These are phyloP conservation scores for Gonioctena quinquepunctata DNA, from an alignment of 1,140 invertebrate species.

Conservation along the genomic window DNA sequence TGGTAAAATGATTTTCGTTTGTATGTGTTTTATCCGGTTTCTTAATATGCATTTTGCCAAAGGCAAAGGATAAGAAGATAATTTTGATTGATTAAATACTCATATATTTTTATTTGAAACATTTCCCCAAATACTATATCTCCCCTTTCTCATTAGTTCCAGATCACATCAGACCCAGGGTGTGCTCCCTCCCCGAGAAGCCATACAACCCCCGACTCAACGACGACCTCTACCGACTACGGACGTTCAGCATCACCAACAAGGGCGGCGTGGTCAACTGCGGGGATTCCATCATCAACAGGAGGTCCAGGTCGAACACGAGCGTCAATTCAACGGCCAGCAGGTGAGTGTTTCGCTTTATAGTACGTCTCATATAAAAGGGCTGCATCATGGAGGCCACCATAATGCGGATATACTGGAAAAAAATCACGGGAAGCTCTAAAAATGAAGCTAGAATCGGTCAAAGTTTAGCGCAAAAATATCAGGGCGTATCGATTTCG, in stretches of 20 bases:
- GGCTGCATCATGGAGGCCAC: not conserved
- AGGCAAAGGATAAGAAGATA: too few species aligned
- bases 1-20: too few species aligned
- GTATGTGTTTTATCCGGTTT: too few species aligned
- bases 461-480: not conserved
- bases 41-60: too few species aligned
- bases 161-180: constrained; percentile 78
- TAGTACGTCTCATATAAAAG: not conserved
- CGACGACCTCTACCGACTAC: constrained; percentile 81
- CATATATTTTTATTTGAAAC: too few species aligned
- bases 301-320: constrained; percentile 78
- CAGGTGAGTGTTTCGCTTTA: constrained; percentile 66
- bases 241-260: constrained; percentile 87
- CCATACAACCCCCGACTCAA: constrained; percentile 79
- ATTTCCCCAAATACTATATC: too few species aligned
- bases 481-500: too few species aligned
- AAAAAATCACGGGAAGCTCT: not conserved
- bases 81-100: too few species aligned
- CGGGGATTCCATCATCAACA: constrained; percentile 84
- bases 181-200: constrained; percentile 82
- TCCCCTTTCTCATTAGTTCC: constrained; percentile 67
- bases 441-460: too few species aligned
- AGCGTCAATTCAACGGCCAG: constrained; percentile 81
- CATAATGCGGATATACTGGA: not conserved
- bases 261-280: constrained; percentile 86